Conservation (phyloP, 1,140 invertebrate species). For the Tetragonula clypearis region DNA sequence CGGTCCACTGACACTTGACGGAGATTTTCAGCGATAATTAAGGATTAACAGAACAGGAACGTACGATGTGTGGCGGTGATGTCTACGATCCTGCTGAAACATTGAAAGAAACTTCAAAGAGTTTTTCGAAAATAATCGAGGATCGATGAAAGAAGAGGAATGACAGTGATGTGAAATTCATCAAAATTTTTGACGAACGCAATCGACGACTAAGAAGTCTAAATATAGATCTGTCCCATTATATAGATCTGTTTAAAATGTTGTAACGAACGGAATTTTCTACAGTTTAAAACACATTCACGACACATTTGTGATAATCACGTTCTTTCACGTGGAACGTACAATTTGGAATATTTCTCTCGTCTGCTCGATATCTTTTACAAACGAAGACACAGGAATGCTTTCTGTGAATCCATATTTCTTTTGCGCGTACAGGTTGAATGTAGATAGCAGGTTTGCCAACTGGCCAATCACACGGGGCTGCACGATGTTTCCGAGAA, state of each 20-base stretch:
- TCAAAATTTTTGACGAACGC: neutral
- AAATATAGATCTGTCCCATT: neutral
- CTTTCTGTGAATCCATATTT: neutral
- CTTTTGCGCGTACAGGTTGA: neutral
- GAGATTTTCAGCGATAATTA: too few species aligned
- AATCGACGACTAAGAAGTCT: neutral
- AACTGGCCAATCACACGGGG: neutral
- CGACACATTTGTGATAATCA: too few species aligned
- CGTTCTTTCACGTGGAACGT: neutral
- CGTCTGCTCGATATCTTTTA: neutral
- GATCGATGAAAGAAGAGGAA: too few species aligned
- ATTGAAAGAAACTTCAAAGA: too few species aligned
- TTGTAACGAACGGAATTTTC: neutral
- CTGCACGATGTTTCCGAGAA: neutral
- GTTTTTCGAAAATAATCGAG: neutral
- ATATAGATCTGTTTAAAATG: too few species aligned
- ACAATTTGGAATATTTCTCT: neutral
- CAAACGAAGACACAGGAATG: neutral
- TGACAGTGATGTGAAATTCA: neutral
- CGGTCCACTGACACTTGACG: too few species aligned
- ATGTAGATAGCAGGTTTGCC: neutral
- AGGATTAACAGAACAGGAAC: too few species aligned
- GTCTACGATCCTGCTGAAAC: too few species aligned
- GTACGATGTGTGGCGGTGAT: too few species aligned
- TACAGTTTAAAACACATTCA: neutral